A percentile compares a stretch with the other conserved stretches of the same genome.
phyloP scores from a whole-genome alignment of 1,140 invertebrate genomes.

The Cydia pomonella region DNA sequence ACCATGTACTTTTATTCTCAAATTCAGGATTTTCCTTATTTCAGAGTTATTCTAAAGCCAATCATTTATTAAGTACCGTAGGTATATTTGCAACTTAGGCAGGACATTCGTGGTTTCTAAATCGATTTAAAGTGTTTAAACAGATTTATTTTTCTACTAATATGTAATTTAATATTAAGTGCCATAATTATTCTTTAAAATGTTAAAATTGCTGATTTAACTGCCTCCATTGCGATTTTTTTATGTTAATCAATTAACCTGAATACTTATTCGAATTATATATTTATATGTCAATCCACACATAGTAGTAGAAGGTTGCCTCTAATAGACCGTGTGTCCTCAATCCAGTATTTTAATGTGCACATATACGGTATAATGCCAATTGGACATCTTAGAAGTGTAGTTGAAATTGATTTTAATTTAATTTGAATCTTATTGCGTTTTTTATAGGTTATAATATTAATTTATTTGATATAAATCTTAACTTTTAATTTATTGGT shows the following conservation, averaged over 20 bases:
- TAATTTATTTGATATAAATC: not conserved
- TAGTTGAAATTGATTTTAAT: conserved; percentile 2
- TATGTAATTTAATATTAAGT: too few species aligned
- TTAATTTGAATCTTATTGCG: not conserved
- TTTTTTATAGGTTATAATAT: not conserved
- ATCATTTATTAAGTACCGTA: too few species aligned
- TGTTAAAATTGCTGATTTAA: not conserved
- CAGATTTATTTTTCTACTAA: too few species aligned
- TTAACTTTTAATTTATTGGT: not conserved
- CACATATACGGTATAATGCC: not conserved
- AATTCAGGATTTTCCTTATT: too few species aligned
- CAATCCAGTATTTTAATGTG: conserved; percentile 30
- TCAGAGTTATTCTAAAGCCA: too few species aligned
- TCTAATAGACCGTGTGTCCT: conserved; percentile 22
- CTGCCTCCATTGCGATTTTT: not conserved
- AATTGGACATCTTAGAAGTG: conserved; percentile 6
- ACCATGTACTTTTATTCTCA: too few species aligned
- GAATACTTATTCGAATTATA: not conserved
- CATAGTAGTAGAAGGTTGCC: conserved; percentile 9
- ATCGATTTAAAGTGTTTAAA: too few species aligned
- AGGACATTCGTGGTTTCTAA: too few species aligned
- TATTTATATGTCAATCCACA: conserved; percentile 29
- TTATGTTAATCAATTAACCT: not conserved
- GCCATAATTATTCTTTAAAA: not conserved
- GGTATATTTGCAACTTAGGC: too few species aligned